phyloP scores from a whole-genome alignment of 2,888 invertebrate genomes.

The Anorthoa munda region DNA sequence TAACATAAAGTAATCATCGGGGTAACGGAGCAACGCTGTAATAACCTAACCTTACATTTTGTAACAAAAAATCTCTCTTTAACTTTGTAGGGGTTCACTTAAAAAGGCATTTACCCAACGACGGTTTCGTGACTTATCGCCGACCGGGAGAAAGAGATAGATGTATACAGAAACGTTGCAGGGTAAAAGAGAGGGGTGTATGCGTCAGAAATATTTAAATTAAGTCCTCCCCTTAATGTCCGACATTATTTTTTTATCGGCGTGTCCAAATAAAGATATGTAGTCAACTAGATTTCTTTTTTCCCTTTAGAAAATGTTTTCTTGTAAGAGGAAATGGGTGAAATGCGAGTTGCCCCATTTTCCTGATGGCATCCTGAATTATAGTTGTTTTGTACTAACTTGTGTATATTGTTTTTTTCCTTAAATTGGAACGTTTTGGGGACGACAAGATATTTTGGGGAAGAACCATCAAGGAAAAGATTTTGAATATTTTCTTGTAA shows the following conservation, averaged over 20 bases:
- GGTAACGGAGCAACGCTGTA: constrained; percentile 77
- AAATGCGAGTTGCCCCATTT: constrained; percentile 61
- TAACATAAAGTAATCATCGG: constrained; percentile 73
- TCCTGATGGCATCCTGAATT: constrained; percentile 61
- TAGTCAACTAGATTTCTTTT: constrained; percentile 70
- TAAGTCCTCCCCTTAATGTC: constrained; percentile 88
- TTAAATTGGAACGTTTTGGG: constrained; percentile 25
- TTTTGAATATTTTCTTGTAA: constrained; percentile 6
- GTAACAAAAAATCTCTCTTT: constrained; percentile 74
- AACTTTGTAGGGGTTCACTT: constrained; percentile 82
- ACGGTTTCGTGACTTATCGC: constrained; percentile 83
- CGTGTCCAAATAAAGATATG: constrained; percentile 86
- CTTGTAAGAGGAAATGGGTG: constrained; percentile 62
- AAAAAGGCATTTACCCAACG: constrained; percentile 86
- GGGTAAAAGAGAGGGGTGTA: constrained; percentile 70
- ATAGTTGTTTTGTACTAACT: constrained; percentile 57
- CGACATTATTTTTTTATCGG: constrained; percentile 90
- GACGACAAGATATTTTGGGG: constrained; percentile 10
- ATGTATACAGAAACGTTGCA: constrained; percentile 36
- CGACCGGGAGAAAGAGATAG: constrained; percentile 72
- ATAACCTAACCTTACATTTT: constrained; percentile 73
- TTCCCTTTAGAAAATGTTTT: constrained; percentile 73
- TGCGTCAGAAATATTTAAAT: constrained; percentile 88
- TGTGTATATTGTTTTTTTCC: constrained; percentile 48
- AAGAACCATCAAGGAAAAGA: constrained; percentile 21